These are phyloP conservation scores for Euzetes globulus DNA, from an alignment of 2,888 invertebrate species.

Conservation along the genomic window DNA sequence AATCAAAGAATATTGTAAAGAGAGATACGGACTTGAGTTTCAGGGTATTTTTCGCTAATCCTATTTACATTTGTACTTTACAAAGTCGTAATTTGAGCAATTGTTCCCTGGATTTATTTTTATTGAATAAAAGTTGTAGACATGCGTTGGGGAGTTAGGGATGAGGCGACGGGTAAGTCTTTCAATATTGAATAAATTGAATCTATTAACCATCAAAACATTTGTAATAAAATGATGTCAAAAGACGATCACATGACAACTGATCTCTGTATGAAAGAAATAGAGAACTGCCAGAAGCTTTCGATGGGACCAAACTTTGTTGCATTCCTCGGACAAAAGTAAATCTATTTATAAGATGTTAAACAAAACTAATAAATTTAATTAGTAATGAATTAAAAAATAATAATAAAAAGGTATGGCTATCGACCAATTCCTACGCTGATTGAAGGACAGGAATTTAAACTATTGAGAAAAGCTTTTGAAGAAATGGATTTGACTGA, in stretches of 20 bases:
- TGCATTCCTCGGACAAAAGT: slow-evolving; percentile 89
- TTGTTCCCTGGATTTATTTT: too few relatives aligned
- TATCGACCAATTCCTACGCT: slow-evolving; percentile 95
- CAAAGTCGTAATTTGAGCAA: too few relatives aligned
- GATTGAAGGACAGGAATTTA: slow-evolving; percentile 81
- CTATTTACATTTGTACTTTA: too few relatives aligned
- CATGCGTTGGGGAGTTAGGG: slow-evolving; percentile 97
- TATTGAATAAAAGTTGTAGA: slow-evolving; percentile 76
- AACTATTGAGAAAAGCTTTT: slow-evolving; percentile 74
- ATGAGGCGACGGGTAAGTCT: slow-evolving; percentile 68
- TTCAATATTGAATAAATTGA: neutral
- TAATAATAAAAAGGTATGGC: slow-evolving; percentile 59
- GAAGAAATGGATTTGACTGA: slow-evolving; percentile 68
- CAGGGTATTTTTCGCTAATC: slow-evolving; percentile 65
- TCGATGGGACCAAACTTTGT: slow-evolving; percentile 98
- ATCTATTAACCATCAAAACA: neutral
- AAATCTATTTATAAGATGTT: neutral
- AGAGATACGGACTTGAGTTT: slow-evolving; percentile 94
- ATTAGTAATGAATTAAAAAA: neutral
- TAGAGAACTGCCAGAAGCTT: slow-evolving; percentile 89
- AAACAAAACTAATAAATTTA: neutral
- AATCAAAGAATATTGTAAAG: slow-evolving; percentile 91
- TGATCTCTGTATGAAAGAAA: slow-evolving; percentile 94
- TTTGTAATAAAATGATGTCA: neutral
- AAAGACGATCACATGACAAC: slow-evolving; percentile 97